Percentiles rank a stretch among this genome's conserved stretches.
Evolutionary conservation across 2,888 invertebrate species (phyloP).

Genomic region (Hyposoter dolosus): DNA sequence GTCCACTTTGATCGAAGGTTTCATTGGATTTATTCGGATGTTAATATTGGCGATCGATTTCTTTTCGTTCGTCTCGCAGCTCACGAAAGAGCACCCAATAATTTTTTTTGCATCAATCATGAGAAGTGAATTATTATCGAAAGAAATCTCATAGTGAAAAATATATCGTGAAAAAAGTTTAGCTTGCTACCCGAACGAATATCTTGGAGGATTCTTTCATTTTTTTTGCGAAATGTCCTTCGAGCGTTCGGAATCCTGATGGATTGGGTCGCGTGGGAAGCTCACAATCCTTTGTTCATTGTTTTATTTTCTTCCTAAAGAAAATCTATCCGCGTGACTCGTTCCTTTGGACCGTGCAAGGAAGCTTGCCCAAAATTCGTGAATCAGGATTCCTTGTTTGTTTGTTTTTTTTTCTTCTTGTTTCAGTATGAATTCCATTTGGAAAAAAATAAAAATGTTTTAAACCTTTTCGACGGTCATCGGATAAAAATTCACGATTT

Average conservation of each 20-base stretch:
- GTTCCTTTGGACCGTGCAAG: conserved; percentile 14
- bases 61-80: not conserved
- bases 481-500: not conserved
- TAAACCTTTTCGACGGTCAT: not conserved
- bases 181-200: not conserved
- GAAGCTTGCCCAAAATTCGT: conserved; percentile 22
- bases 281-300: conserved; percentile 25
- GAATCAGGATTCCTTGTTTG: not conserved
- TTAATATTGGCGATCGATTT: not conserved
- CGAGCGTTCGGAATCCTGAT: conserved; percentile 22
- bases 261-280: conserved; percentile 52
- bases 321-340: conserved; percentile 24
- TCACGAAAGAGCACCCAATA: not conserved
- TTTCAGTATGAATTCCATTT: not conserved
- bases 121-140: not conserved
- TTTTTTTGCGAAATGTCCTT: conserved; percentile 27
- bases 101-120: not conserved
- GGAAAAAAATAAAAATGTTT: not conserved
- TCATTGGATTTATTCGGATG: not conserved
- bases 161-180: not conserved
- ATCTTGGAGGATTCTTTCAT: conserved; percentile 4
- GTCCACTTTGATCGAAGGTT: not conserved
- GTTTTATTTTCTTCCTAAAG: conserved; percentile 31
- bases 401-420: not conserved
- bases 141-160: not conserved